phyloP scores from a whole-genome alignment of 2,888 invertebrate species.

The Aspidapion aeneum region DNA sequence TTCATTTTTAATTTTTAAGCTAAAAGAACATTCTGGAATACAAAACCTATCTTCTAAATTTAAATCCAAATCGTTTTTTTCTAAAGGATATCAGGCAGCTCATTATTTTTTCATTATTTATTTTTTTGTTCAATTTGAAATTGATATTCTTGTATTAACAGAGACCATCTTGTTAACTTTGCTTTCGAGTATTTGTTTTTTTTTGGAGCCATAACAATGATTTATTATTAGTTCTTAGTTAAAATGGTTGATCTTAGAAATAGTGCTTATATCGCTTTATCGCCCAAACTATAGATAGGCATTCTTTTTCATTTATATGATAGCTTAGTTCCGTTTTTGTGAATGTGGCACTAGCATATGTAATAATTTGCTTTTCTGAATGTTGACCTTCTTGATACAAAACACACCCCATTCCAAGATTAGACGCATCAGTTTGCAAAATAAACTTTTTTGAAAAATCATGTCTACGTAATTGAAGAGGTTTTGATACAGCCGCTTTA shows the following conservation, averaged over 20 bases:
- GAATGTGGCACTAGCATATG: not conserved
- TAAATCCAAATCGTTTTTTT: not conserved
- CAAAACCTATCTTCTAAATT: not conserved
- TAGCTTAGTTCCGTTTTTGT: not conserved
- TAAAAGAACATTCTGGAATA: not conserved
- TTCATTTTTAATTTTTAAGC: not conserved
- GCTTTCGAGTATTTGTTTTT: constrained; percentile 10
- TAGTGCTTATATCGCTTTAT: constrained; percentile 4
- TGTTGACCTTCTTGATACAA: constrained; percentile 1
- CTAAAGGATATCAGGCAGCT: constrained; percentile 21
- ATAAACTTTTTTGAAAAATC: not conserved
- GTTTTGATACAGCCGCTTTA: not conserved
- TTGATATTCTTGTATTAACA: no score
- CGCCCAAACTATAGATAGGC: constrained; percentile 1
- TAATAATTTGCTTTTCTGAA: not conserved
- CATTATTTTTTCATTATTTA: constrained; percentile 21
- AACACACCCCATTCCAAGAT: constrained; percentile 6
- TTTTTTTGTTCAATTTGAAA: no score
- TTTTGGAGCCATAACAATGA: constrained; percentile 16
- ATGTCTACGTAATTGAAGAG: not conserved
- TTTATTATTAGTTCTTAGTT: constrained; percentile 1
- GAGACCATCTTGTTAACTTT: constrained; percentile 19
- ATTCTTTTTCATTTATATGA: constrained; percentile 13
- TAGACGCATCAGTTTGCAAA: constrained; percentile 8
- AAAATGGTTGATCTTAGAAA: constrained; percentile 1